These are phyloP conservation scores for Cheirogaleus medius DNA, from an alignment of 2,113 vertebrate genomes.

Conservation along the genomic window DNA sequence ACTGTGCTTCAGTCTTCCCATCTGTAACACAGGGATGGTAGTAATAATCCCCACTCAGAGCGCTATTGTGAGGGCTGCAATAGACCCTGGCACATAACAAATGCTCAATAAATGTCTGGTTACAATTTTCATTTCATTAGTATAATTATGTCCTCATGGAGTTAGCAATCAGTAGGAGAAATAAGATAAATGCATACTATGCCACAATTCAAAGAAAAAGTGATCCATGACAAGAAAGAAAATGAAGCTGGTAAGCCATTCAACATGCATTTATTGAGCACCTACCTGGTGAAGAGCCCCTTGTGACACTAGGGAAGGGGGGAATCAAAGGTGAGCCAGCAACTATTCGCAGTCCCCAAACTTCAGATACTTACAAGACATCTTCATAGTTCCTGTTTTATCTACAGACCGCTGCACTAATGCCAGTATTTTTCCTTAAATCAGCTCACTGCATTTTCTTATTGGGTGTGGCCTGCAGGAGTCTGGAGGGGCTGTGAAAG, in stretches of 20 bases:
- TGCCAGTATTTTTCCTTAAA: background rate
- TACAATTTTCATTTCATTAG: background rate
- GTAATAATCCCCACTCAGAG: background rate
- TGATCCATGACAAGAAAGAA: background rate
- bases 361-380: background rate
- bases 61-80: background rate
- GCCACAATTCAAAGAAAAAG: background rate
- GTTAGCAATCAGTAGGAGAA: background rate
- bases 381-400: background rate
- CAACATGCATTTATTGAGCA: background rate
- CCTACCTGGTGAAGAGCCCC: background rate
- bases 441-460: background rate
- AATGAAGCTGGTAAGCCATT: background rate
- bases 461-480: background rate
- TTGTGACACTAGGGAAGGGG: background rate
- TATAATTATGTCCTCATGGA: background rate
- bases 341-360: background rate
- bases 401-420: background rate
- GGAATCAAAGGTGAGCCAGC: background rate
- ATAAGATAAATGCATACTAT: background rate
- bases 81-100: background rate
- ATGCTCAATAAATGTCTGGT: background rate
- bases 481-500: background rate
- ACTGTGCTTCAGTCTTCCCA: background rate
- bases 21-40: background rate